Evolutionary conservation across 2,888 invertebrate species (phyloP), one percentile per base, ranked within the genome.

Genomic region (Liopterus haemorrhoidalis): DNA sequence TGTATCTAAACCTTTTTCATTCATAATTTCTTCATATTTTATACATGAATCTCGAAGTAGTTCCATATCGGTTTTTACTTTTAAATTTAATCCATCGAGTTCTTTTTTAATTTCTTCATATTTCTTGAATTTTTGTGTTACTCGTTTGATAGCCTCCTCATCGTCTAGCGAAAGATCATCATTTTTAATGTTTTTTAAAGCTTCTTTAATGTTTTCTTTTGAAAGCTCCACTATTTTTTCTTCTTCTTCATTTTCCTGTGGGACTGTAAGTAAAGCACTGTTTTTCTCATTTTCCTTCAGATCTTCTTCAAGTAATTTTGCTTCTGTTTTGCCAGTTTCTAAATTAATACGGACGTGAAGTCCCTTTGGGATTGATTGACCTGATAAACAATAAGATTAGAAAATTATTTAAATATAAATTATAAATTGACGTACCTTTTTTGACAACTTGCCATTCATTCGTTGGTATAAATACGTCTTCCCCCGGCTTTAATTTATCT

Each of bases 331-430:
- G 0, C 85, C 85, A 8, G 84, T 86, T 64, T 80, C 67, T n/a
- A 89, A 67, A 68, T 88, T 82, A 46, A 87, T 74, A 35, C 85
- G 70, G 4, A 86, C 72, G 62, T 89, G 87, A 2, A 88, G 68
- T 1, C 88, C 88, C 45, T 73, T 66, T 1, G 87, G 86, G 54
- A 88, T 73, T 12, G 73, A 69, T 63, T 85, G 83, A 47, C 81
- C 87, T 83, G 53, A 30, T 65, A 62, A 11, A 38, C 33, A 27
- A 19, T 27, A 28, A 36, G 37, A 41, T 30, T 32, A 14, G 12
- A 37, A 40, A 46, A 31, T 31, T 25, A 44, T 14, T 25, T 8
- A 30, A 31, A 38, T 31, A 5, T 24, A 38, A 28, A 28, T 20
- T 35, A 28, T 37, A 38, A 35, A 36, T 47, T 42, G 43, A 52